phyloP scores from a whole-genome alignment of 2,797 vertebrate species.

The Sternarchorhynchus goeldii region DNA sequence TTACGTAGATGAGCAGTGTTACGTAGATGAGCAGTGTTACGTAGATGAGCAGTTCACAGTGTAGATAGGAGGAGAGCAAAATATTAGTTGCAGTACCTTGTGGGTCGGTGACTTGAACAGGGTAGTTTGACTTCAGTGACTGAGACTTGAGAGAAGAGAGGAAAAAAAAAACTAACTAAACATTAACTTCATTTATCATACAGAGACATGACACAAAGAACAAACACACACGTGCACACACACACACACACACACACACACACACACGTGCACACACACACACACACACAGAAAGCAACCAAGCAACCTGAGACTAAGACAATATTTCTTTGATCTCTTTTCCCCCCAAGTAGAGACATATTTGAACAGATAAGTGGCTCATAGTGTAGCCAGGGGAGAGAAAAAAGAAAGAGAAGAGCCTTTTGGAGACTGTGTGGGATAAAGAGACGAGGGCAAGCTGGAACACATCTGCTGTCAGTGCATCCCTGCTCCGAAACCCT shows the following conservation, averaged over 20 bases:
- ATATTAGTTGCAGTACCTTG: constrained; percentile 72
- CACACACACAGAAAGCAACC: constrained; percentile 16
- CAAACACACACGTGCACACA: neutral
- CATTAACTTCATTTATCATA: constrained; percentile 21
- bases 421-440: constrained; percentile 45
- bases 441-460: constrained; percentile 49
- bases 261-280: constrained; percentile 7
- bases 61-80: neutral
- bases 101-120: constrained; percentile 90
- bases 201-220: constrained; percentile 15
- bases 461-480: constrained; percentile 44
- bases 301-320: constrained; percentile 30
- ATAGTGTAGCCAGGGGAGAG: constrained; percentile 25
- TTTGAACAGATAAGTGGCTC: constrained; percentile 42
- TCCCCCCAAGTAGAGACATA: constrained; percentile 25
- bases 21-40: constrained; percentile 5
- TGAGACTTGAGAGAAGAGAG: constrained; percentile 59
- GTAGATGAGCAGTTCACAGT: neutral
- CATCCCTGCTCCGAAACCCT: constrained; percentile 19
- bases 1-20: neutral
- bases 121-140: constrained; percentile 86
- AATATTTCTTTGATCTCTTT: constrained; percentile 42
- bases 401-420: constrained; percentile 6
- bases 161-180: constrained; percentile 36
- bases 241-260: constrained; percentile 2